Conservation (phyloP, 2,797 vertebrate species). For the Crypturellus tataupa region DNA sequence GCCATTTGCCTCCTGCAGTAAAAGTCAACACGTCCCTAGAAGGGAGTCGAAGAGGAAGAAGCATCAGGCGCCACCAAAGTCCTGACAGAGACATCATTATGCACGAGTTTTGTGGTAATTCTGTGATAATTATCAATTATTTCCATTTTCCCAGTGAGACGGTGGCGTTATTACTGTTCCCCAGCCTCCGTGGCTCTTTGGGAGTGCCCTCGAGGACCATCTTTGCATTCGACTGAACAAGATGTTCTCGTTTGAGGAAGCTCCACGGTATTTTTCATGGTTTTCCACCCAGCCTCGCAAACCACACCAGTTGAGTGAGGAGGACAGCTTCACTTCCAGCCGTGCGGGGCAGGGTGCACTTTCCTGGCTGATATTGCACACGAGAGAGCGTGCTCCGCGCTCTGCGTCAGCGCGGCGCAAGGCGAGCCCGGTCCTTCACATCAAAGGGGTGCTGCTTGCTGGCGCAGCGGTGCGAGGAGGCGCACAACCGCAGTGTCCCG, state of each 20-base stretch:
- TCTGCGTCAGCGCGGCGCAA: background rate
- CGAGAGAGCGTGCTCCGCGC: accelerated
- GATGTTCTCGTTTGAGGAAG: conserved; percentile 31
- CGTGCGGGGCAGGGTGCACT: background rate
- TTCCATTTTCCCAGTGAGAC: conserved; percentile 51
- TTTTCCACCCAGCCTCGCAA: background rate
- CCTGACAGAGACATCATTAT: background rate
- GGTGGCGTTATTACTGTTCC: background rate
- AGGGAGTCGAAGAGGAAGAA: background rate
- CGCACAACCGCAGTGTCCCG: background rate
- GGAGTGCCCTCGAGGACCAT: conserved; percentile 16
- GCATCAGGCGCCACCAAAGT: background rate
- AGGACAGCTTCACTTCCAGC: background rate
- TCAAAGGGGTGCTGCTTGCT: background rate
- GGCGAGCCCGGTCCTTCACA: background rate
- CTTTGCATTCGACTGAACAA: conserved; percentile 54
- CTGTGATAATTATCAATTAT: background rate
- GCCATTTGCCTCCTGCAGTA: background rate
- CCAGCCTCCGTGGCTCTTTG: background rate
- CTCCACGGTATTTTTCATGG: background rate
- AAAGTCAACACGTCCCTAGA: background rate
- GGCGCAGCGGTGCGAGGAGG: background rate
- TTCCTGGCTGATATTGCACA: background rate
- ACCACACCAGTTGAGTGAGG: background rate
- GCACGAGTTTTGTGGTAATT: background rate